A percentile compares a stretch with the other conserved stretches of the same genome.
phyloP scores from a whole-genome alignment of 2,888 invertebrate genomes.

The Heliconius ismenius region DNA sequence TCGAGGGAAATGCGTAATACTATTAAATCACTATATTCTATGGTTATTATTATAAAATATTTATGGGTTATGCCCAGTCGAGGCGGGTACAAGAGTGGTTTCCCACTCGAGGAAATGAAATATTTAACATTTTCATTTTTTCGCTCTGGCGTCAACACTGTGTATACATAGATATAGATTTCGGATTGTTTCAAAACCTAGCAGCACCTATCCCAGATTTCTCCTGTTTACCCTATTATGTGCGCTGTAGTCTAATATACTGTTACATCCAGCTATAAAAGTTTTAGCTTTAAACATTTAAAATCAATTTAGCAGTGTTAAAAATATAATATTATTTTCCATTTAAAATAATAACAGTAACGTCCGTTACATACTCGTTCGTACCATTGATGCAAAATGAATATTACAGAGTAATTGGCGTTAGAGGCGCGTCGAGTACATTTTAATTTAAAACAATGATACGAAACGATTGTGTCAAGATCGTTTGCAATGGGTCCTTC shows the following conservation, averaged over 20 bases:
- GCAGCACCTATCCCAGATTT: not conserved
- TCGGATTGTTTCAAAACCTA: too few relatives aligned
- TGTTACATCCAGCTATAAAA: not conserved
- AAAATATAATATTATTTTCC: not conserved
- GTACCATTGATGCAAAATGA: not conserved
- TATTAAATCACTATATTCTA: not conserved
- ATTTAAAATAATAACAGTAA: not conserved
- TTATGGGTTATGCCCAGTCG: not conserved
- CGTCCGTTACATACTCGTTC: not conserved
- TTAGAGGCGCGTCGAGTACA: not conserved
- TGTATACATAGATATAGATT: too few relatives aligned
- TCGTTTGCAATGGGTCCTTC: conserved; percentile 33
- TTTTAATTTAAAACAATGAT: conserved; percentile 26
- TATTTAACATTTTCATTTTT: too few relatives aligned
- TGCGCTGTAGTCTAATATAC: not conserved
- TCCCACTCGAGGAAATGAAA: too few relatives aligned
- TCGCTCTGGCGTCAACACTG: too few relatives aligned
- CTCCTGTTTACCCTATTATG: not conserved
- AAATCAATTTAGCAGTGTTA: not conserved
- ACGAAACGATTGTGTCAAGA: conserved; percentile 34
- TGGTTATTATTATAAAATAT: not conserved
- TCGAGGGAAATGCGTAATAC: conserved; percentile 12
- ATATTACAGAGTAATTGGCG: conserved; percentile 2
- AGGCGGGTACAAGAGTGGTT: too few relatives aligned
- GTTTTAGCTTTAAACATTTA: not conserved